Conservation (phyloP, 2,888 invertebrate genomes). For the Mimachlamys varia region DNA sequence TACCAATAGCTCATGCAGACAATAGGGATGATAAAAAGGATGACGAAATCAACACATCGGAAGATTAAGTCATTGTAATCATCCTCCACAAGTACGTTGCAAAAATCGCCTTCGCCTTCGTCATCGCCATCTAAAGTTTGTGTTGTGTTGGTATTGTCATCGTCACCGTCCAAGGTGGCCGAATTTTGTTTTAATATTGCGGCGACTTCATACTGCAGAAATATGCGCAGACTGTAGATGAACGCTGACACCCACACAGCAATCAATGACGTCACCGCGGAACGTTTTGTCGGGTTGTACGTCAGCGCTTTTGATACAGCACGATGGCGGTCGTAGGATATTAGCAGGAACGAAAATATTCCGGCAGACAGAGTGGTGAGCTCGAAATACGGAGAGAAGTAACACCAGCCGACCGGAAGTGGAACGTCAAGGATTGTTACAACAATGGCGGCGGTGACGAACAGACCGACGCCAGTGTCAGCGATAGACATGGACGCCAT, state of each 20-base stretch:
- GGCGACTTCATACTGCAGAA: background rate
- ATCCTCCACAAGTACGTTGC: slow-evolving; percentile 39
- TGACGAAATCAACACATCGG: slow-evolving; percentile 36
- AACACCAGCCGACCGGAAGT: background rate
- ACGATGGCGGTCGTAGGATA: background rate
- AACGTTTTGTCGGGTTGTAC: background rate
- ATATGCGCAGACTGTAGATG: background rate
- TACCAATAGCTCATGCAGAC: slow-evolving; percentile 33
- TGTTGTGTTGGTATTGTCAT: background rate
- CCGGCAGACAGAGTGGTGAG: background rate
- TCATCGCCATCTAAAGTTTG: background rate
- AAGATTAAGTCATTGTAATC: slow-evolving; percentile 37
- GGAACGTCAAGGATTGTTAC: background rate
- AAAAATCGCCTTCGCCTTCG: background rate
- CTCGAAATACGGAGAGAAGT: background rate
- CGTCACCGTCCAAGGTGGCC: background rate
- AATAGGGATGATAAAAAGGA: slow-evolving; percentile 39
- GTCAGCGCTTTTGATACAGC: background rate
- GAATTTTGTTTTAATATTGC: background rate
- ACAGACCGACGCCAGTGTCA: background rate
- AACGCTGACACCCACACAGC: background rate
- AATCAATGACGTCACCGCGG: background rate
- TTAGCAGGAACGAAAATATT: background rate
- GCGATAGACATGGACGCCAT: slow-evolving; percentile 5
- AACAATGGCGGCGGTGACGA: background rate